A percentile compares a stretch with the other conserved stretches of the same genome.
These are phyloP conservation scores for Hirudo medicinalis DNA, from an alignment of 1,140 invertebrate species.

Conservation along the genomic window DNA sequence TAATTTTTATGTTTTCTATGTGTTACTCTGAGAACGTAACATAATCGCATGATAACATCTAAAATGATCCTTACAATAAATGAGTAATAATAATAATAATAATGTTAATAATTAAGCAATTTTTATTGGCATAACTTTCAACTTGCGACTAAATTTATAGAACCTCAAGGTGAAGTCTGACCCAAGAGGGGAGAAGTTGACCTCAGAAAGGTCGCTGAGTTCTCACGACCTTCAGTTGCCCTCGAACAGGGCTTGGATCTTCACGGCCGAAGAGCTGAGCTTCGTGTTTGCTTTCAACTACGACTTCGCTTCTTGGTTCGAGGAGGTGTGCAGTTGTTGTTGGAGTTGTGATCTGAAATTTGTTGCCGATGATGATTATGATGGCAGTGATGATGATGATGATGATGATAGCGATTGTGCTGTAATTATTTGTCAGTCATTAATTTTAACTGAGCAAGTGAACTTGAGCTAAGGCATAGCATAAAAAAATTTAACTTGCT, in stretches of 20 bases:
- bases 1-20: no score
- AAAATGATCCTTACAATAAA: no score
- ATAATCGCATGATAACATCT: no score
- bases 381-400: not conserved
- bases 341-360: not conserved
- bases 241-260: slow-evolving; percentile 37
- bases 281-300: slow-evolving; percentile 81
- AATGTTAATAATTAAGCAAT: not conserved
- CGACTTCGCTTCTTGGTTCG: slow-evolving; percentile 80
- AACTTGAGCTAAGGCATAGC: no score
- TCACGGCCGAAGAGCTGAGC: slow-evolving; percentile 56
- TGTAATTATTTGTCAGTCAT: no score
- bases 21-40: no score
- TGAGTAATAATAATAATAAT: not conserved
- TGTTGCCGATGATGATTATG: not conserved
- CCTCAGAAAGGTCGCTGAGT: slow-evolving; percentile 25
- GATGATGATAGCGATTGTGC: no score
- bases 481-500: no score
- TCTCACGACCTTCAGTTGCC: slow-evolving; percentile 25
- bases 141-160: slow-evolving; percentile 20
- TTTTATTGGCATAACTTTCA: not conserved
- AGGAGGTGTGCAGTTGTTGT: slow-evolving; percentile 52
- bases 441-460: no score
- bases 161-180: slow-evolving; percentile 19
- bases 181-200: slow-evolving; percentile 25